Evolutionary conservation across 2,888 invertebrate genomes (phyloP), one percentile per base, ranked within the genome.

Genomic region (Chydorus sphaericus): DNA sequence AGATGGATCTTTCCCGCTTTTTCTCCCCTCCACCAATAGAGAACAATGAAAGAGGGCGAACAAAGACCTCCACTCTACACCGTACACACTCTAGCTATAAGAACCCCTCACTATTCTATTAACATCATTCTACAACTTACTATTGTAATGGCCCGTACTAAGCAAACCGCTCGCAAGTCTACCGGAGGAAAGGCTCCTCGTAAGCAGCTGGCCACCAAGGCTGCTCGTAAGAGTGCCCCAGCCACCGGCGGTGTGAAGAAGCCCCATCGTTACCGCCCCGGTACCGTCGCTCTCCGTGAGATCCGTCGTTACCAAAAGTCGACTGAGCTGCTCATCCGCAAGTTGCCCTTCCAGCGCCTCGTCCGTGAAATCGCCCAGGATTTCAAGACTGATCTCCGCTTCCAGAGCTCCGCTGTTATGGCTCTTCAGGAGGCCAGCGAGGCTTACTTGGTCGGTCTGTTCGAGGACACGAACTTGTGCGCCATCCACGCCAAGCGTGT

Each of bases 91-190:
- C n/a, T n/a, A n/a, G n/a, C n/a, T n/a, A n/a, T n/a, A n/a, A n/a
- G n/a, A n/a, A n/a, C n/a, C n/a, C n/a, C n/a, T n/a, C n/a, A n/a
- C n/a, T n/a, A n/a, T n/a, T n/a, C n/a, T n/a, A n/a, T n/a, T n/a
- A n/a, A n/a, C n/a, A n/a, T n/a, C n/a, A n/a, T n/a, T n/a, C n/a
- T n/a, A n/a, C n/a, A n/a, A n/a, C n/a, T n/a, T n/a, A n/a, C n/a
- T n/a, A n/a, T n/a, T n/a, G n/a, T n/a, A n/a, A 93, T 93, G 93
- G 93, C 92, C 62, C 91, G 93, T 85, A 93, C 93, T 31, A 93
- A 93, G 82, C 93, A 93, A 72, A 93, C 93, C 56, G 93, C 92
- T 57, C 88, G 92, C 81, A 93, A 93, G 73, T 91, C 91, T 1
- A 93, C 93, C 57, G 93, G 92, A 82, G 92, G 93, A 66, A 93